Evolutionary conservation across 1,140 invertebrate species (phyloP), one percentile per base, ranked within the genome.

Genomic region (Ips nitidus): DNA sequence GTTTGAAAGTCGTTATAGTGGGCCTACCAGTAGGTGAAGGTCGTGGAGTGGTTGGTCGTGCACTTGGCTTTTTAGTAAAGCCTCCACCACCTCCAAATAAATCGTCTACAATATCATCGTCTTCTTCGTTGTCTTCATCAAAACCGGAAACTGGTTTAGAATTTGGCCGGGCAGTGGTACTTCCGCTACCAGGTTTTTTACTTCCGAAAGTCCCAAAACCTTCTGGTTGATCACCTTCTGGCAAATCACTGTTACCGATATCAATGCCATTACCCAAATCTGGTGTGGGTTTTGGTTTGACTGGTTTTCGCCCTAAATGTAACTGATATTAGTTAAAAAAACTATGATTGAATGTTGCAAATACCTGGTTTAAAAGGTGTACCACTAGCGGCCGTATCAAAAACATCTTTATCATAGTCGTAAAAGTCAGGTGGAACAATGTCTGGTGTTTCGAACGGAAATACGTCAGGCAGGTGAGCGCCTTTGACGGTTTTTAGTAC

Each of bases 401-500:
- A 82, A 1, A 80, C 71, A 37, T 70, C 68, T 36, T 45, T 53
- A 61, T 79, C 76, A 80, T 81, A 78, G 37, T 78, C 74, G 47
- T 78, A 79, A 52, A 81, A 81, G 52, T 83, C 81, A 43, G 79
- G 76, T 2, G 82, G 78, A n/a, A 80, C 68, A 59, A 81, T 75
- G 41, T 80, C 74, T 38, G 77, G 75, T 59, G 77, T 62, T 79
- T 80, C 62, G 72, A 81, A 78, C 75, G 86, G 76, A 78, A 80
- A 77, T 77, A 84, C 67, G 75, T 81, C 70, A 76, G 84, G 75
- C 81, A 86, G 81, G 75, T 83, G 82, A 1, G 84, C 84, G 50
- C 86, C 85, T 73, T 86, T 85, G 45, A 83, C 84, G 71, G 85
- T 86, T 75, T 87, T 87, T 36, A 90, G 81, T 2, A 91, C 86